phyloP scores from a whole-genome alignment of 2,797 vertebrate species.

The Lepilemur septentrionalis region DNA sequence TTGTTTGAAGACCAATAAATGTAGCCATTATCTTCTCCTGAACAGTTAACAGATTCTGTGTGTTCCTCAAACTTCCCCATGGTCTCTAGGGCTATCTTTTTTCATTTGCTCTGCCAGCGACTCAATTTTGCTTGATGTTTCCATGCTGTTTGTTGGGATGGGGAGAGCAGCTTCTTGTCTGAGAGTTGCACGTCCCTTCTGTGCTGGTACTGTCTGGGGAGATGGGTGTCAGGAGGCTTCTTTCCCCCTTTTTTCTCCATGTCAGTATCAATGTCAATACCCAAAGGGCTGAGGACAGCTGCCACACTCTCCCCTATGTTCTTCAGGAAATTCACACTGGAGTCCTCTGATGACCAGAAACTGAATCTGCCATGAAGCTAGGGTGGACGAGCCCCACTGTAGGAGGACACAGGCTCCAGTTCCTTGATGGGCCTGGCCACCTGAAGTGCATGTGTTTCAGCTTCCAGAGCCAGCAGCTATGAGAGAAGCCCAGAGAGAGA shows the following conservation, averaged over 20 bases:
- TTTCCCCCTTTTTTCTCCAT: slow-evolving; percentile 93
- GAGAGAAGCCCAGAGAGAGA: slow-evolving; percentile 87
- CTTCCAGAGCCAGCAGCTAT: slow-evolving; percentile 89
- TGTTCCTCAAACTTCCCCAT: slow-evolving; percentile 76
- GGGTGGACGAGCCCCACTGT: not conserved
- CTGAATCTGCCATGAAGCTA: slow-evolving; percentile 70
- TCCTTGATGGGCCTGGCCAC: slow-evolving; percentile 81
- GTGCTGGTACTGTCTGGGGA: slow-evolving; percentile 66
- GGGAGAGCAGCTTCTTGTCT: not conserved
- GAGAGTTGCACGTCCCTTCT: slow-evolving; percentile 57
- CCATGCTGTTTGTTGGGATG: slow-evolving; percentile 43
- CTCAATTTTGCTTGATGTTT: not conserved
- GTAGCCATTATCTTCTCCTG: slow-evolving; percentile 90
- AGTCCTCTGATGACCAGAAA: slow-evolving; percentile 78
- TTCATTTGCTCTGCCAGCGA: slow-evolving; percentile 23
- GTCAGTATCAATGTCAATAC: slow-evolving; percentile 94
- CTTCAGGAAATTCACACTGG: slow-evolving; percentile 91
- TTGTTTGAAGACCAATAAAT: slow-evolving; percentile 92
- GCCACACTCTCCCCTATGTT: slow-evolving; percentile 94
- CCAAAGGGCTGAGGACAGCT: slow-evolving; percentile 89
- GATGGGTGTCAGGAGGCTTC: slow-evolving; percentile 87
- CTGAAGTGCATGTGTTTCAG: slow-evolving; percentile 85
- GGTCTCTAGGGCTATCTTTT: slow-evolving; percentile 69
- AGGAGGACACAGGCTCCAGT: not conserved
- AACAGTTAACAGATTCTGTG: slow-evolving; percentile 79